Conservation (phyloP, 2,888 invertebrate species). For the Actias luna region DNA sequence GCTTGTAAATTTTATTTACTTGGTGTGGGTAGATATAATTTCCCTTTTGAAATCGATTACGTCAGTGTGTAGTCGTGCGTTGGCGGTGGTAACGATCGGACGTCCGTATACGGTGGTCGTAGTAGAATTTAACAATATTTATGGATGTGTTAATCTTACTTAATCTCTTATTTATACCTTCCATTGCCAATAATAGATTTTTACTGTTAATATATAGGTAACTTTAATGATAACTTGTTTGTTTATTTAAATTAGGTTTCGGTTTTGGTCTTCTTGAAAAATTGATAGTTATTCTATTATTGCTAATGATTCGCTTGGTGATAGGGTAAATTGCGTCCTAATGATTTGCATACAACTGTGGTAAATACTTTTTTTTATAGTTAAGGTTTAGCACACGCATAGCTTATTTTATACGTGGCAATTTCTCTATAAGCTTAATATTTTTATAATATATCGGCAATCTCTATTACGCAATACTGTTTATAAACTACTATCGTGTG, state of each 20-base stretch:
- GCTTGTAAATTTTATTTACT: constrained; percentile 10
- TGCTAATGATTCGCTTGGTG: too few relatives aligned
- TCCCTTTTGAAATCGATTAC: constrained; percentile 19
- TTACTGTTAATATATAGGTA: constrained; percentile 8
- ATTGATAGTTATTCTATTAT: background rate
- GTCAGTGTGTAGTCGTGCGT: constrained; percentile 30
- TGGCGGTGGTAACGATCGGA: constrained; percentile 30
- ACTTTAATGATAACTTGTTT: constrained; percentile 5
- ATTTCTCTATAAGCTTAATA: too few relatives aligned
- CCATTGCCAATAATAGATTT: constrained; percentile 8
- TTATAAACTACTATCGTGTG: too few relatives aligned
- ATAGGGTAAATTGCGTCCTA: too few relatives aligned
- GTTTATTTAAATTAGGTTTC: background rate
- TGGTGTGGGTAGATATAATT: constrained; percentile 29
- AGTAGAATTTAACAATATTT: constrained; percentile 14
- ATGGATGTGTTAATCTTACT: constrained; percentile 3
- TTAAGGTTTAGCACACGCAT: too few relatives aligned
- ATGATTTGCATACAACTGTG: too few relatives aligned
- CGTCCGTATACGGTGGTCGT: constrained; percentile 20
- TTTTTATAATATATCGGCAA: too few relatives aligned
- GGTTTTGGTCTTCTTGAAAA: background rate
- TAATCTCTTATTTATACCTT: constrained; percentile 2
- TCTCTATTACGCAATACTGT: too few relatives aligned
- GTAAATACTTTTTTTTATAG: too few relatives aligned
- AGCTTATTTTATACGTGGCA: too few relatives aligned